Evolutionary conservation across 2,113 vertebrate species (phyloP), one percentile per base, ranked within the genome.

Genomic region (Manacus vitellinus): DNA sequence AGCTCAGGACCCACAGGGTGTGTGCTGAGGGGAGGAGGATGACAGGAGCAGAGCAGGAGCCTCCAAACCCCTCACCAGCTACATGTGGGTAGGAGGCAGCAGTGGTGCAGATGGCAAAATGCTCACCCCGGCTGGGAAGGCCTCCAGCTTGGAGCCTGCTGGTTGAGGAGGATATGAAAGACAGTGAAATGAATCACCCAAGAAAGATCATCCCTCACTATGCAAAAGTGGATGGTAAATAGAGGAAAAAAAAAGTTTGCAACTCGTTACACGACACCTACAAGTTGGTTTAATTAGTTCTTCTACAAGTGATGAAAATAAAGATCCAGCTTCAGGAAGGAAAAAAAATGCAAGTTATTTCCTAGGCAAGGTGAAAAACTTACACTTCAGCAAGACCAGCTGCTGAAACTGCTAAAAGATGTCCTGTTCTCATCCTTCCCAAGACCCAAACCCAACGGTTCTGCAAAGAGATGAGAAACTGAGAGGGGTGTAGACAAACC

Each of bases 61-160:
- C 5, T 47, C 18, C 31, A 71, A 71, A 52, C 47, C 89, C 86
- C 65, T 55, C 59, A 52, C 13, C 21, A 86, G 43, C 49, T 52
- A 10, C 7, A 63, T 7, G 24, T 37, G 89, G n/a, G 92, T 43
- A 68, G 96, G 95, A 85, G 68, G 81, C 25, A 72, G 84, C 54
- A 4, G 62, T 12, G 67, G 10, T 81, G 35, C 87, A 92, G 93
- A 93, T 94, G 92, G 95, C 39, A 83, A 41, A 80, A 77, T 1
- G 55, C 89, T 95, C 84, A 12, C 62, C 88, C 52, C 2, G 20
- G 65, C 90, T 95, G 90, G 90, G 92, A 82, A 83, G 67, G 37
- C 39, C 92, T 94, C 95, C 95, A 96, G 44, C 68, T 63, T 27
- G 67, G 82, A 93, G 95, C 66, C 76, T 61, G 79, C 90, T 71